A percentile compares a stretch with the other conserved stretches of the same genome.
Evolutionary conservation across 64 coral and sea anemone species (phyloP).

Genomic region (Actinia tenebrosa): DNA sequence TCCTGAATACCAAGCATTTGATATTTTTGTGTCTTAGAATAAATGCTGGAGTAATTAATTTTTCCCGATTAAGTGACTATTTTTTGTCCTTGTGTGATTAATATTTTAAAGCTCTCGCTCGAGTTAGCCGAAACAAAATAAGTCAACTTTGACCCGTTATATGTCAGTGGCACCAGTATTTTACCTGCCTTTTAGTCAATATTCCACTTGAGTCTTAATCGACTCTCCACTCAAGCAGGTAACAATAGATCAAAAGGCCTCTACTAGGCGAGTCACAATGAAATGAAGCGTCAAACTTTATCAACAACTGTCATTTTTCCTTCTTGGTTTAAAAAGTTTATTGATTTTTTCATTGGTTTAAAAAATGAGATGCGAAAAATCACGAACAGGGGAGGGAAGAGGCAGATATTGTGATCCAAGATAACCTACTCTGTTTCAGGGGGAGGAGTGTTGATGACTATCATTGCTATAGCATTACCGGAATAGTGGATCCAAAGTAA

Average conservation of each 20-base stretch:
- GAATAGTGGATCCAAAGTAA: no score
- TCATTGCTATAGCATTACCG: no score
- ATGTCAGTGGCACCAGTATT: background rate
- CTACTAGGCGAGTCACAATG: background rate
- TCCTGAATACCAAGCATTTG: background rate
- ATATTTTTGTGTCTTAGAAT: background rate
- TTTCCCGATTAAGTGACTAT: background rate
- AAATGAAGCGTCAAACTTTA: background rate
- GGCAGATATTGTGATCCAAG: background rate
- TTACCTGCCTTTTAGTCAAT: background rate
- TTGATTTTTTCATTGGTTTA: background rate
- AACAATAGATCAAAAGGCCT: background rate
- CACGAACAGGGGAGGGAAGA: background rate
- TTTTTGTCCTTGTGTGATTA: background rate
- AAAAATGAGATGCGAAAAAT: background rate
- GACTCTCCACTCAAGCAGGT: background rate
- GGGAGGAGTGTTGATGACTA: no score
- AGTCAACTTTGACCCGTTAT: slow-evolving; percentile 7
- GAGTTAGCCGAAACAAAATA: background rate
- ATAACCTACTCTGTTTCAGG: no score
- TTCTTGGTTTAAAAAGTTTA: background rate
- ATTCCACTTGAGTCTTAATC: background rate
- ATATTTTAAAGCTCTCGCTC: background rate
- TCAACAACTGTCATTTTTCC: background rate
- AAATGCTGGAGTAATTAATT: background rate